Conservation (phyloP, 2,888 invertebrate species). For the Conops quadrifasciatus region DNA sequence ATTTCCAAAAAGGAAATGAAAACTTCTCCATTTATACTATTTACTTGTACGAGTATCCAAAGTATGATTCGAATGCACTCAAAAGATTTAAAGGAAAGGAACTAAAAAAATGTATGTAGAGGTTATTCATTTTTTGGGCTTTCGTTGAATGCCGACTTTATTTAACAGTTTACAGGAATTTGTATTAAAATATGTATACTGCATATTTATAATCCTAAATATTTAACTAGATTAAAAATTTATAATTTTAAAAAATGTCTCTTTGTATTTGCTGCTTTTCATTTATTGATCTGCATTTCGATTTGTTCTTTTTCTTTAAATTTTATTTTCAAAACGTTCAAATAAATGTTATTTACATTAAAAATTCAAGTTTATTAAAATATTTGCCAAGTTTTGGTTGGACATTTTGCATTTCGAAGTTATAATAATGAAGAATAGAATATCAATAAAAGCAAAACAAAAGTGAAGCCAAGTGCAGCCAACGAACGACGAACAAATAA, state of each 20-base stretch:
- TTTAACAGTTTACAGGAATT: background rate
- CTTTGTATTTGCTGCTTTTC: too few relatives aligned
- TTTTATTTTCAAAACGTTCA: background rate
- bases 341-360: conserved; percentile 38
- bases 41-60: too few relatives aligned
- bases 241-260: too few relatives aligned
- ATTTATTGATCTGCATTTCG: background rate
- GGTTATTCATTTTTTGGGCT: too few relatives aligned
- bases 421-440: conserved; percentile 33
- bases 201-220: background rate
- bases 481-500: background rate
- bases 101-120: too few relatives aligned
- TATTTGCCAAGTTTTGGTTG: too few relatives aligned
- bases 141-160: background rate
- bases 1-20: conserved; percentile 21
- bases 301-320: background rate
- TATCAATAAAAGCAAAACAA: background rate
- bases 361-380: conserved; percentile 39
- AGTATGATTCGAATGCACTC: too few relatives aligned
- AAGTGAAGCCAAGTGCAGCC: background rate
- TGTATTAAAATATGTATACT: background rate
- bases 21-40: background rate
- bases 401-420: conserved; percentile 43
- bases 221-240: background rate
- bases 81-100: too few relatives aligned